phyloP scores from a whole-genome alignment of 2,888 invertebrate genomes.

The Dascillus cervinus region DNA sequence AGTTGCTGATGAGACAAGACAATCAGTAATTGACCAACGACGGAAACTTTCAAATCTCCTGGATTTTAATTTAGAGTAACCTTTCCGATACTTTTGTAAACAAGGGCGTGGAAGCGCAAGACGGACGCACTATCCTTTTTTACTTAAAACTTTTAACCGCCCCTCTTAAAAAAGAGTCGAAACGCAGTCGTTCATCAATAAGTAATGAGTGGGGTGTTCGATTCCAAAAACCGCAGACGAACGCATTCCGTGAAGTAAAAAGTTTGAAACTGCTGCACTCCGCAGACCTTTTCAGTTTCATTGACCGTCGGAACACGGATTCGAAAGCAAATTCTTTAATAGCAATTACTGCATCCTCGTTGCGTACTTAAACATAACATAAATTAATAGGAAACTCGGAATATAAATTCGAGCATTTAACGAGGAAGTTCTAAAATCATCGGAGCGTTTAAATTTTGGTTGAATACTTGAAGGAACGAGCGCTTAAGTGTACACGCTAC shows the following conservation, averaged over 20 bases:
- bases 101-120: no score
- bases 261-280: conserved; percentile 10
- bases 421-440: conserved; percentile 29
- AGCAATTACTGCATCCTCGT: no score
- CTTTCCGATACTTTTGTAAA: no score
- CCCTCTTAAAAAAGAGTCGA: conserved; percentile 4
- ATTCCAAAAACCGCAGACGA: conserved; percentile 11
- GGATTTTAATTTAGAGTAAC: not conserved
- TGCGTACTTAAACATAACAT: no score
- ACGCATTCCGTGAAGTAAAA: conserved; percentile 12
- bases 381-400: conserved; percentile 5
- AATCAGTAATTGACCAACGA: conserved; percentile 32
- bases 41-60: conserved; percentile 6
- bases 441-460: conserved; percentile 31
- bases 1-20: conserved; percentile 29
- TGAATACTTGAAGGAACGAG: conserved; percentile 29
- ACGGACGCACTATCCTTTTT: no score
- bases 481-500: conserved; percentile 34
- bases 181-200: conserved; percentile 14
- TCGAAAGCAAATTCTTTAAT: conserved; percentile 1
- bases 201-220: conserved; percentile 12
- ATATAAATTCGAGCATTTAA: conserved; percentile 27
- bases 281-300: conserved; percentile 9
- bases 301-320: conserved; percentile 9
- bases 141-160: no score